These are phyloP conservation scores for Peucedramus taeniatus DNA, from an alignment of 2,113 vertebrate genomes.

Conservation along the genomic window DNA sequence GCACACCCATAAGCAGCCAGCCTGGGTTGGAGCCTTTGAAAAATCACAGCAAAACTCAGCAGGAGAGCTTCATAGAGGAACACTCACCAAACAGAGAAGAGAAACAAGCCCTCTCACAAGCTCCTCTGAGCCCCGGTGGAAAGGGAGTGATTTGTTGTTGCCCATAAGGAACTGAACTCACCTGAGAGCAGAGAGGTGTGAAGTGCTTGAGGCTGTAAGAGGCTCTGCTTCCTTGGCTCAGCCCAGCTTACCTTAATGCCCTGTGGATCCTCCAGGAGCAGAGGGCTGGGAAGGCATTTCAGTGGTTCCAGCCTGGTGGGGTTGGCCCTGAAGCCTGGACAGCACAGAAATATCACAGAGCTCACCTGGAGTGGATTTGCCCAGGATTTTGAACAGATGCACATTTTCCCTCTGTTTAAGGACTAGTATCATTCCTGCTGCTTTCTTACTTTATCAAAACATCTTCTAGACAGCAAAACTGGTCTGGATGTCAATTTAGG, in stretches of 20 bases:
- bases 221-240: not conserved
- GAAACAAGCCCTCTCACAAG: not conserved
- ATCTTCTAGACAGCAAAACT: not conserved
- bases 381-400: not conserved
- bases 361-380: not conserved
- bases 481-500: not conserved
- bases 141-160: not conserved
- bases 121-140: not conserved
- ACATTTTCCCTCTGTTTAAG: not conserved
- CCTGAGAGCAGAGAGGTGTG: not conserved
- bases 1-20: not conserved
- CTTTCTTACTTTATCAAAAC: not conserved
- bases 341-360: not conserved
- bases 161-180: not conserved
- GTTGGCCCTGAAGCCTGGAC: accelerated
- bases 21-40: not conserved
- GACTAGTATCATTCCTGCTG: not conserved
- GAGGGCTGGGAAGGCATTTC: not conserved
- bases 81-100: not conserved
- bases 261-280: accelerated
- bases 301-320: not conserved
- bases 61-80: not conserved
- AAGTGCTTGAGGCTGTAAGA: not conserved
- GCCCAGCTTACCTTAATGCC: not conserved
- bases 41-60: not conserved